phyloP scores from a whole-genome alignment of 2,888 invertebrate genomes.

The Drosophila silvestris region DNA sequence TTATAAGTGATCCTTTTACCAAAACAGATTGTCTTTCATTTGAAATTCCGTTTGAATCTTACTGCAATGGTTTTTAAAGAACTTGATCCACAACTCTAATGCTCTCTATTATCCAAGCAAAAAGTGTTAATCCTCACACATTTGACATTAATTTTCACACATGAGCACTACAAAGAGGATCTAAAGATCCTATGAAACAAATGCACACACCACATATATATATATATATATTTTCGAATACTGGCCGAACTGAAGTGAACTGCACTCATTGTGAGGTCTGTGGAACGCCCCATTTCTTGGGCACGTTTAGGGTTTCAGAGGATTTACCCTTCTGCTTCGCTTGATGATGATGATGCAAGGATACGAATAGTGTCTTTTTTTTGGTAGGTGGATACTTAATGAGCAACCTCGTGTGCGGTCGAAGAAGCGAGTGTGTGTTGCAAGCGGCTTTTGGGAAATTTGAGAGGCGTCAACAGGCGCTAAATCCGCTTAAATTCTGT shows the following conservation, averaged over 20 bases:
- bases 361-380: constrained; percentile 30
- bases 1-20: background rate
- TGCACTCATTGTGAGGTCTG: constrained; percentile 66
- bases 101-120: constrained; percentile 2
- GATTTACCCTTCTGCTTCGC: constrained; percentile 44
- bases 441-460: constrained; percentile 69
- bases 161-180: constrained; percentile 29
- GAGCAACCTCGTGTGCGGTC: constrained; percentile 75
- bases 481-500: constrained; percentile 80
- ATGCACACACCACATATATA: background rate
- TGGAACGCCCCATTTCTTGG: constrained; percentile 62
- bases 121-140: constrained; percentile 51
- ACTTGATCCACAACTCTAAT: background rate
- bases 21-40: background rate
- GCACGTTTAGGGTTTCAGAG: constrained; percentile 75
- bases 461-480: constrained; percentile 83
- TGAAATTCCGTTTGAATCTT: background rate
- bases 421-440: constrained; percentile 20
- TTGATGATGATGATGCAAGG: constrained; percentile 54
- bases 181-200: constrained; percentile 11
- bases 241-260: background rate
- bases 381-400: constrained; percentile 59
- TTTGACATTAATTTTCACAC: constrained; percentile 46
- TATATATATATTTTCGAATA: background rate
- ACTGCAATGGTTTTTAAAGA: background rate